These are phyloP conservation scores for Lasioglossum zephyrum DNA, from an alignment of 2,888 invertebrate species.

Conservation along the genomic window DNA sequence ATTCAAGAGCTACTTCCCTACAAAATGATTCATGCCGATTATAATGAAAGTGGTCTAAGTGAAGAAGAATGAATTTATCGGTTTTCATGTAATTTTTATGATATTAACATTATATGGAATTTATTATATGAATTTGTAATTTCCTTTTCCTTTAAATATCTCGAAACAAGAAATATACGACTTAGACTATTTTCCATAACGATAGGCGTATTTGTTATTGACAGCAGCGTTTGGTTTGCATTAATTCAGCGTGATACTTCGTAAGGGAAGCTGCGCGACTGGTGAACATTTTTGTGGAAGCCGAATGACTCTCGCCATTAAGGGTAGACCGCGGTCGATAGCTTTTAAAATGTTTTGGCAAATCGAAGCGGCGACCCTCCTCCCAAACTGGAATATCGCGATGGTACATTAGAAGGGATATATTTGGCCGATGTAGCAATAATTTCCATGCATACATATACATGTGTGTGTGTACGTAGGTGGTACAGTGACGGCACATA, in stretches of 20 bases:
- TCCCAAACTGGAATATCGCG: conserved; percentile 39
- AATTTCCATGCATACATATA: conserved; percentile 70
- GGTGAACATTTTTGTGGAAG: neutral
- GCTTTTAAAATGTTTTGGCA: conserved; percentile 69
- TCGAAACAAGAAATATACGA: no score
- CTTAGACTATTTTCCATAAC: no score
- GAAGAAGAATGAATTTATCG: no score
- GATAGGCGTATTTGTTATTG: neutral
- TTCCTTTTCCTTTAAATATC: no score
- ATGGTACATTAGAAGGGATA: conserved; percentile 66
- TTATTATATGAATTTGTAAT: no score
- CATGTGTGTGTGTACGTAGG: conserved; percentile 31
- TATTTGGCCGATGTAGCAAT: conserved; percentile 72
- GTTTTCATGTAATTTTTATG: no score
- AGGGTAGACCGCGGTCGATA: conserved; percentile 55
- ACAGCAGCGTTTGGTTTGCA: neutral
- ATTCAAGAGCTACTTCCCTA: no score
- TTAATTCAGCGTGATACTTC: neutral
- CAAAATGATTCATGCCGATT: no score
- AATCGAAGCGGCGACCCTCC: conserved; percentile 56
- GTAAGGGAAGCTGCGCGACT: neutral
- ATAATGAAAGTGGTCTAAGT: no score
- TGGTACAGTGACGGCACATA: conserved; percentile 77
- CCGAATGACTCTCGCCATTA: conserved; percentile 10
- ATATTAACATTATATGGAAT: no score